Base-by-base conservation (phyloP, 1,140 invertebrate genomes). In the Oryzaephilus surinamensis region DNA sequence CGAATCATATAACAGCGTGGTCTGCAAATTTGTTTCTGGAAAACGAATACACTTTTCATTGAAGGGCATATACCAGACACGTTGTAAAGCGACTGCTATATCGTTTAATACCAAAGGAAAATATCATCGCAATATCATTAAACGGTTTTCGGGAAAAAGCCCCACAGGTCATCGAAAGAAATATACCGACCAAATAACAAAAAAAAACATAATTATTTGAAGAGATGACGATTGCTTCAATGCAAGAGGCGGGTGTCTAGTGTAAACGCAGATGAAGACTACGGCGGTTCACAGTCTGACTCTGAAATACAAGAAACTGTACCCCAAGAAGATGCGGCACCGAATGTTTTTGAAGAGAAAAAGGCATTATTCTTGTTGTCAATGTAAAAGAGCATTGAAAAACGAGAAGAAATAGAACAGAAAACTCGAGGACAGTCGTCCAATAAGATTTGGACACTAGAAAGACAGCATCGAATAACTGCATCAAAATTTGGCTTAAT, bases 1-100 rank as follows among this genome's bases (percentile, higher is more conserved):
- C 5, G 66, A 69, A 52, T 14, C 26, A n/a, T 66, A 56, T 48
- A 60, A 64, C 45, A 33, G 42, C 4, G 46, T 53, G 6, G 31
- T 62, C 5, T 35, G 34, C 4, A 65, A 65, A 45, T 47, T 39
- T 35, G 49, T 56, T 16, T 51, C 55, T 27, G 64, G 61, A 7
- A 67, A 67, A 48, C 29, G 57, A 35, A 43, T 56, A 17, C 57
- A 63, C 50, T 60, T 40, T 32, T 32, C 49, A 2, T 29, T 33
- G 4, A 46, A 43, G 24, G 32, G 41, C 1, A 48, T 41, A 1
- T 66, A 64, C 28, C 34, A 51, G 32, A 42, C 43, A 6, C 37
- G 57, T 44, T 57, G 52, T 33, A 15, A 46, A 27, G 53, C 38
- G 32, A 40, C 58, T 10, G 53, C 51, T 16, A 19, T 60, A 5